Base-by-base conservation (phyloP, 2,888 invertebrate species). In the Lissonota sp. region DNA sequence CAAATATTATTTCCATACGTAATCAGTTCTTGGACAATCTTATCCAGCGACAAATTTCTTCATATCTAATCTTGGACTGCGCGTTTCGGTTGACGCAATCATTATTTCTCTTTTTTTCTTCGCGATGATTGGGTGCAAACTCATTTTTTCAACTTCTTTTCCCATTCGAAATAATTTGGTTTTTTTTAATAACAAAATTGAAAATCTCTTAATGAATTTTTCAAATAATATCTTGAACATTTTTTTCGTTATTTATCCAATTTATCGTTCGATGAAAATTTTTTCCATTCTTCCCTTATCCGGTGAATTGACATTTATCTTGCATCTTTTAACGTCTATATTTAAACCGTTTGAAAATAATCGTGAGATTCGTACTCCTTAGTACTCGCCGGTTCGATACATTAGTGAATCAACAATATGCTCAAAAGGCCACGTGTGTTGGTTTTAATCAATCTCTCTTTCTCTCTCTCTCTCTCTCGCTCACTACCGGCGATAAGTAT, bases 291-390 rank as follows among this genome's bases (percentile, higher is more conserved):
- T 26, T 26, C 3, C 26, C 3, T 26, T 26, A 26, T 26, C 3
- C 26, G 26, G 26, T 26, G 26, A 26, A 26, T 26, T 26, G 26
- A 26, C 26, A 26, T 26, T 26, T 3, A 26, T 26, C 26, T 1
- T 26, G 1, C 26, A 26, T 26, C 26, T 26, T 26, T 2, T 26
- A 51, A 12, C 12, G 12, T n/a, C 74, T 78, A 85, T 84, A 84
- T 85, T 77, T 80, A 80, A 70, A 67, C 49, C 26, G 55, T 7
- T 62, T 51, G 60, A 76, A 67, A 67, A 72, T 80, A 76, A 67
- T 71, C 12, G 55, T 42, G 49, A 62, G 60, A 49, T 76, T 67
- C 7, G 26, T 26, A 14, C 42, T 60, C 26, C 1, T 26, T 26
- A n/a, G 64, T 46, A 26, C 70, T 80, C 71, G 70, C 55, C 66